Conservation (phyloP, 2,888 invertebrate species). For the Gibbula magus region DNA sequence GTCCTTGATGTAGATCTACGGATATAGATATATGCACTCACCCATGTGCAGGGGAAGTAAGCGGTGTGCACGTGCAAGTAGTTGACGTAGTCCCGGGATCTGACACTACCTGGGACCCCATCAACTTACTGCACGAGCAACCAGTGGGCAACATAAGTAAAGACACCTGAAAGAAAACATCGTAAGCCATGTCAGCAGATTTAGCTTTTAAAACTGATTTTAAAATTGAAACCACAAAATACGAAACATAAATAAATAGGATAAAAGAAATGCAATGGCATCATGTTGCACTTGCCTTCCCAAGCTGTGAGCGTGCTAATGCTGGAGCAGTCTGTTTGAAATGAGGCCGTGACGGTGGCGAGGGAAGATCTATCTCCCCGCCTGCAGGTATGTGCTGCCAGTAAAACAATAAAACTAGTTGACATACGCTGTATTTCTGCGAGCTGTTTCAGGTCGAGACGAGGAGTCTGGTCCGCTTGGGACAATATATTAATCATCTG, state of each 20-base stretch:
- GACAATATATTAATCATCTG: no score
- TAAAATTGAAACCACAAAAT: no score
- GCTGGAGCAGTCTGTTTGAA: no score
- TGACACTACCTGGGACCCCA: slow-evolving; percentile 65
- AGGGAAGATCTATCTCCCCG: no score
- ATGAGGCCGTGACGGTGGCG: no score
- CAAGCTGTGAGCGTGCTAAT: neutral
- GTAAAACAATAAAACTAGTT: no score
- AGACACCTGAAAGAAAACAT: neutral
- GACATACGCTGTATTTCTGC: no score
- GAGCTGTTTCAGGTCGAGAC: no score
- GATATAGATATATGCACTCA: no score
- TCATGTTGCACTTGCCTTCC: neutral
- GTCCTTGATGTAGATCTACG: no score
- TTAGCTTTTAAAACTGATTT: neutral
- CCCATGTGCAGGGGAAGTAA: neutral
- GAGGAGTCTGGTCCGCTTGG: no score
- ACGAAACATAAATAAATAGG: neutral
- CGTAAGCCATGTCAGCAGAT: neutral
- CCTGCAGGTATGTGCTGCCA: no score
- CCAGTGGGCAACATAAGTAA: neutral
- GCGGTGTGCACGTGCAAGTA: slow-evolving; percentile 54
- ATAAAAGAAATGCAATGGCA: neutral
- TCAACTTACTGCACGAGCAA: slow-evolving; percentile 64
- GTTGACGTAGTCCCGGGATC: slow-evolving; percentile 70